Conservation (phyloP, 2,888 invertebrate species). For the Dendrolimus pini region DNA sequence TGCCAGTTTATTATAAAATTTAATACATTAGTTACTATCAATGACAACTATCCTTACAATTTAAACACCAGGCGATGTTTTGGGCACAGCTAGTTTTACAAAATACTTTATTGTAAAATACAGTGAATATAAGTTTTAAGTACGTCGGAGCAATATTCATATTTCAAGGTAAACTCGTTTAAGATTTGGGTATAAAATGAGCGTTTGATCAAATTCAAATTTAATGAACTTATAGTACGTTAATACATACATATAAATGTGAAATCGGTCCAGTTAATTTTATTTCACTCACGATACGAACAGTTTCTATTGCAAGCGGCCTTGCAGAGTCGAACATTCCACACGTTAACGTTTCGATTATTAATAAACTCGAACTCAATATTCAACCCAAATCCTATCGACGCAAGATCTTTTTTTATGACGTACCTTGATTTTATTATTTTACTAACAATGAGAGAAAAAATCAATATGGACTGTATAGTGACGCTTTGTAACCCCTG, state of each 20-base stretch:
- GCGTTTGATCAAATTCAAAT: no score
- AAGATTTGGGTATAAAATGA: no score
- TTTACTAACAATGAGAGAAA: conserved; percentile 71
- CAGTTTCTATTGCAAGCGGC: conserved; percentile 73
- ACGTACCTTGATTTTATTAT: conserved; percentile 60
- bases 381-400: conserved; percentile 66
- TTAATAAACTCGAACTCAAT: conserved; percentile 69
- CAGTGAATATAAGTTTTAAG: no score
- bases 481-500: conserved; percentile 75
- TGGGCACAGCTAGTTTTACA: no score
- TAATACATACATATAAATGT: conserved; percentile 47
- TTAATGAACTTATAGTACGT: conserved; percentile 8
- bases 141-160: no score
- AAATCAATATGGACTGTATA: conserved; percentile 71
- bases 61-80: no score
- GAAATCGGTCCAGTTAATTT: conserved; percentile 64
- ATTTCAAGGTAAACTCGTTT: no score
- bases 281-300: conserved; percentile 69
- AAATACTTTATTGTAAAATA: no score
- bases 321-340: conserved; percentile 71
- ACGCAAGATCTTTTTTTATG: conserved; percentile 64
- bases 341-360: conserved; percentile 74
- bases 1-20: no score
- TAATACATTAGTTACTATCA: no score
- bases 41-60: no score